Evolutionary conservation across 2,797 vertebrate species (phyloP).

Genomic region (Ambastaia sidthimunki): DNA sequence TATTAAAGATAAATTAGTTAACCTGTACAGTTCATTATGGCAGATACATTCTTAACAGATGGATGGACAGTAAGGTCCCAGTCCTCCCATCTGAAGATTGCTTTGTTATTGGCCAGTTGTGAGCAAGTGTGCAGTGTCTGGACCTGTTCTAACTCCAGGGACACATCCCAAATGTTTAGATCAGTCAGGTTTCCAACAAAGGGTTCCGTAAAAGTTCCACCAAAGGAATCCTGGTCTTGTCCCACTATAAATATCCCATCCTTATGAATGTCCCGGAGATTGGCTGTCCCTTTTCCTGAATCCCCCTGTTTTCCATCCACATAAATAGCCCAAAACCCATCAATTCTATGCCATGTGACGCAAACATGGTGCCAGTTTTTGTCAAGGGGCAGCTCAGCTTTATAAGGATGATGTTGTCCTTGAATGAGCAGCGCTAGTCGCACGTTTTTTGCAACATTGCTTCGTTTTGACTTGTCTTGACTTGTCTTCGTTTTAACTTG

Average conservation of each 20-base stretch:
- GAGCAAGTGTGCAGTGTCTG: slow-evolving; percentile 73
- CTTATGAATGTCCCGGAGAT: slow-evolving; percentile 74
- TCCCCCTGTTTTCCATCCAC: slow-evolving; percentile 80
- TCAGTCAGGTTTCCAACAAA: slow-evolving; percentile 90
- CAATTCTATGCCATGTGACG: slow-evolving; percentile 79
- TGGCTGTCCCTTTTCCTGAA: slow-evolving; percentile 64
- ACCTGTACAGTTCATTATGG: slow-evolving; percentile 79
- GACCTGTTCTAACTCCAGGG: slow-evolving; percentile 74
- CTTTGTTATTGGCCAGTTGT: slow-evolving; percentile 53
- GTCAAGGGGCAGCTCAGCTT: slow-evolving; percentile 79
- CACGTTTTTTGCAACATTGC: slow-evolving; percentile 61
- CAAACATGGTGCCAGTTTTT: slow-evolving; percentile 88
- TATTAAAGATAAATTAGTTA: slow-evolving; percentile 22
- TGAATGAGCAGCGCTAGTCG: slow-evolving; percentile 85
- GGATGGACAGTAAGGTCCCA: slow-evolving; percentile 69
- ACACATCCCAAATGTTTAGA: slow-evolving; percentile 81
- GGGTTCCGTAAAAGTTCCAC: slow-evolving; percentile 89
- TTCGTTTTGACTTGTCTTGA: slow-evolving; percentile 67
- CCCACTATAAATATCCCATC: slow-evolving; percentile 88
- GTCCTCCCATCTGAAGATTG: slow-evolving; percentile 80
- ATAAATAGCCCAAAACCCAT: slow-evolving; percentile 81
- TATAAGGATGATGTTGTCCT: slow-evolving; percentile 85
- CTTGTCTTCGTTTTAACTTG: slow-evolving; percentile 64
- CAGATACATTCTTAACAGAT: slow-evolving; percentile 66
- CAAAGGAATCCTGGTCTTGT: slow-evolving; percentile 91